A percentile compares a stretch with the other conserved stretches of the same genome.
These are phyloP conservation scores for Eupsilia transversa DNA, from an alignment of 2,888 invertebrate species.

Conservation along the genomic window DNA sequence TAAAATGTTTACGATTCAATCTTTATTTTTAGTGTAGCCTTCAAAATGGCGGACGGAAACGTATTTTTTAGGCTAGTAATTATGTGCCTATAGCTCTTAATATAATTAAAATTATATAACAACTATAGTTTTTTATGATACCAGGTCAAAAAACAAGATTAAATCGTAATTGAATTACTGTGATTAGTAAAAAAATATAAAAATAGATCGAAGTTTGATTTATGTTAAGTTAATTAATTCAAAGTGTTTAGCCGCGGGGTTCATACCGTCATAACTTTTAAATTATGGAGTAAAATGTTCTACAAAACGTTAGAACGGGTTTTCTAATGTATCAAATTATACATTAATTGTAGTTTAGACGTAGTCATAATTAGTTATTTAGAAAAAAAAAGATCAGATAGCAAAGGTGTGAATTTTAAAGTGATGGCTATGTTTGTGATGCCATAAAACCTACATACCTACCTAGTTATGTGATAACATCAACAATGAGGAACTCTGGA, in stretches of 20 bases:
- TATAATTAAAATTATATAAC: slow-evolving; percentile 21
- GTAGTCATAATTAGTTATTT: slow-evolving; percentile 46
- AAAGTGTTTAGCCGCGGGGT: slow-evolving; percentile 62
- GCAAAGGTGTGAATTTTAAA: slow-evolving; percentile 39
- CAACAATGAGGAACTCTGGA: neutral
- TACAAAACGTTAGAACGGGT: slow-evolving; percentile 41
- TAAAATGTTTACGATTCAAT: slow-evolving; percentile 56
- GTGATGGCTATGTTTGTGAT: slow-evolving; percentile 11
- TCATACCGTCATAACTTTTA: slow-evolving; percentile 57
- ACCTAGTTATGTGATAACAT: neutral
- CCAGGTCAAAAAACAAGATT: slow-evolving; percentile 42
- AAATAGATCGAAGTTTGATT: slow-evolving; percentile 64
- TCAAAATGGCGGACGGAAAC: slow-evolving; percentile 42
- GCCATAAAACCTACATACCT: neutral
- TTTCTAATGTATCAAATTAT: slow-evolving; percentile 37
- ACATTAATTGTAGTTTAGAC: slow-evolving; percentile 48
- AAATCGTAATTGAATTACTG: slow-evolving; percentile 65
- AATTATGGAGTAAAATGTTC: slow-evolving; percentile 61
- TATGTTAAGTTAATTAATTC: slow-evolving; percentile 66
- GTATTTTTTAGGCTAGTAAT: slow-evolving; percentile 35
- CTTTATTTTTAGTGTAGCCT: slow-evolving; percentile 40
- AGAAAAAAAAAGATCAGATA: slow-evolving; percentile 8
- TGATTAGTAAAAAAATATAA: slow-evolving; percentile 55
- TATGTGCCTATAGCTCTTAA: neutral
- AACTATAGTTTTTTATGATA: slow-evolving; percentile 16